Base-by-base conservation (phyloP, 2,888 invertebrate genomes). In the Tipula lateralis region DNA sequence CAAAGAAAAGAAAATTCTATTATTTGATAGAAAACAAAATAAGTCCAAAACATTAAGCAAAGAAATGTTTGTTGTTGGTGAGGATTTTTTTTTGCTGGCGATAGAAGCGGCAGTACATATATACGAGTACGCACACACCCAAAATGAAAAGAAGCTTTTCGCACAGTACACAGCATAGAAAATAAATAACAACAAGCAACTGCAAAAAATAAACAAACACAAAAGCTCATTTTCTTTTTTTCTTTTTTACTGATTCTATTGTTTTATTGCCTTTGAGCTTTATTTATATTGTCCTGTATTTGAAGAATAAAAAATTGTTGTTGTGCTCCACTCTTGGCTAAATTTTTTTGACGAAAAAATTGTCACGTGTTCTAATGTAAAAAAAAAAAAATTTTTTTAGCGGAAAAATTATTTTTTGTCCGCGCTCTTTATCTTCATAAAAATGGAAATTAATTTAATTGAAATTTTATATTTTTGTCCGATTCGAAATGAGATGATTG, bases 1-100 rank as follows among this genome's bases (percentile, higher is more conserved):
- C 66, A 66, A 66, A 66, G 66, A 66, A 66, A 66, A 66, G 24
- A 66, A 66, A 66, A 66, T 66, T 66, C 66, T 66, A 66, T 66
- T 66, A 66, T 66, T 66, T 66, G 66, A 66, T 66, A 66, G 66
- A 66, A 66, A 66, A 66, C 66, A 66, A 66, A 66, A 66, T 66
- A 66, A 66, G 66, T 66, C 66, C 66, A 66, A 66, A 66, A 66
- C 66, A 66, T 66, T 66, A 66, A 24, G 66, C 19, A 66, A 66
- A 66, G 66, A 66, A 66, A 7, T 66, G n/a, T n/a, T 50, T 66
- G 24, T 66, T 66, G 19, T 66, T 66, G 66, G 0, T 50, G 44
- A 9, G 7, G 24, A n/a, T n/a, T n/a, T n/a, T 5, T 66, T 66
- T 66, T 24, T 66, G 66, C 24, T 19, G 66, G 66, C n/a, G n/a